A percentile compares a stretch with the other conserved stretches of the same genome.
These are phyloP conservation scores for Cathartes aura DNA, from an alignment of 2,113 vertebrate genomes.

Conservation along the genomic window DNA sequence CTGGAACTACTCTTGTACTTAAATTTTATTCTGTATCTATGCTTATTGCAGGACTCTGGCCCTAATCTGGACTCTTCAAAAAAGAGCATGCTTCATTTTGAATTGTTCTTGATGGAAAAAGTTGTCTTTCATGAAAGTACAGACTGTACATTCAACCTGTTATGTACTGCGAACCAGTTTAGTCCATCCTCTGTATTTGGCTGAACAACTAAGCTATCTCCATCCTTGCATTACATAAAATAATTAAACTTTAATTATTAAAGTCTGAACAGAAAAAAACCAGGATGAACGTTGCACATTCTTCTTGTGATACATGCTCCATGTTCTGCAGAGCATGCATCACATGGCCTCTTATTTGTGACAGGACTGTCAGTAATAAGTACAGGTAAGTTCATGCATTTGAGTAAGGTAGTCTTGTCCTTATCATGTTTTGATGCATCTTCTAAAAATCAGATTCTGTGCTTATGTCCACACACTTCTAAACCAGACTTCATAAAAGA, in stretches of 20 bases:
- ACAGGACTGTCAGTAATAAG: background rate
- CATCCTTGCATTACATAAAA: background rate
- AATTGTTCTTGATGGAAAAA: background rate
- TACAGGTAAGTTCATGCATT: background rate
- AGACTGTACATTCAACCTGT: background rate
- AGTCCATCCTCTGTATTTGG: background rate
- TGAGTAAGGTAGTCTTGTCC: background rate
- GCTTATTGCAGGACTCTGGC: background rate
- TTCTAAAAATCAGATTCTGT: background rate
- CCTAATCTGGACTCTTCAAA: background rate
- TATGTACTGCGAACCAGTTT: accelerated
- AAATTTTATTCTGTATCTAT: background rate
- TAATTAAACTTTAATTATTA: background rate
- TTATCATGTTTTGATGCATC: background rate
- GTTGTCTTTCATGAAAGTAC: background rate
- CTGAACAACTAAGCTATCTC: background rate
- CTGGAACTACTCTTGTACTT: background rate
- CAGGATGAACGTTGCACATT: accelerated
- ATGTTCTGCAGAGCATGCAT: background rate
- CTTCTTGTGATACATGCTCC: accelerated
- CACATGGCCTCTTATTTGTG: background rate
- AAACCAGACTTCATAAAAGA: background rate
- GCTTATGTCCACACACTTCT: background rate
- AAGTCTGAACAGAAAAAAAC: background rate
- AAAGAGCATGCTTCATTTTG: background rate